Evolutionary conservation across 2,113 vertebrate genomes (phyloP).

Genomic region (Chitala chitala): DNA sequence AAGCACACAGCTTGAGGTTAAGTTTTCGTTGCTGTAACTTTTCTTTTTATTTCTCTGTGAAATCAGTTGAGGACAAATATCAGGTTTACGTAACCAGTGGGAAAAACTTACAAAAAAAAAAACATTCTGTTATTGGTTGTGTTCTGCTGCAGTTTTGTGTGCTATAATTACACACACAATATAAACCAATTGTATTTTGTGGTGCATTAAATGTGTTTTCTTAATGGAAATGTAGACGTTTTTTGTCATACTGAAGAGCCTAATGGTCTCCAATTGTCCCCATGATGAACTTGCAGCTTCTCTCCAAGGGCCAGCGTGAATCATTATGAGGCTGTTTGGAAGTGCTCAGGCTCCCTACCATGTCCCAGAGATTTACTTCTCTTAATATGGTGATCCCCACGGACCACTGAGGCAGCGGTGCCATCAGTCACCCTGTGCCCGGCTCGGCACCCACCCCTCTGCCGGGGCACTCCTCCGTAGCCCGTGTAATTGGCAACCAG

Average conservation of each 20-base stretch:
- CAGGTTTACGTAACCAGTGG: too few relatives aligned
- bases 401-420: neutral
- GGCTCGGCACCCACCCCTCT: neutral
- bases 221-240: neutral
- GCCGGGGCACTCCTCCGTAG: neutral
- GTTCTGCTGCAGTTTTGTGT: too few relatives aligned
- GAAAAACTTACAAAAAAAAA: too few relatives aligned
- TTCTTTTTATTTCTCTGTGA: too few relatives aligned
- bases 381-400: constrained; percentile 19
- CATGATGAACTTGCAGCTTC: neutral
- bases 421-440: constrained; percentile 6
- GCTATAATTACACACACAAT: too few relatives aligned
- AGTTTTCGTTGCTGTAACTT: too few relatives aligned
- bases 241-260: constrained; percentile 11
- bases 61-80: too few relatives aligned
- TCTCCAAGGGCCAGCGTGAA: neutral
- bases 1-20: too few relatives aligned
- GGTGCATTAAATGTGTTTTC: too few relatives aligned
- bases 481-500: neutral
- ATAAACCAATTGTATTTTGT: too few relatives aligned
- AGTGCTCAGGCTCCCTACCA: neutral
- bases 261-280: neutral
- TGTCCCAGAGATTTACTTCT: constrained; percentile 22
- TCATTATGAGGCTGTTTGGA: neutral
- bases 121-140: too few relatives aligned